Percentiles rank a stretch among this genome's conserved stretches.
Conservation (phyloP, 37 sponge, comb jelly and placozoan genomes). For the Theonella swinhoei region DNA sequence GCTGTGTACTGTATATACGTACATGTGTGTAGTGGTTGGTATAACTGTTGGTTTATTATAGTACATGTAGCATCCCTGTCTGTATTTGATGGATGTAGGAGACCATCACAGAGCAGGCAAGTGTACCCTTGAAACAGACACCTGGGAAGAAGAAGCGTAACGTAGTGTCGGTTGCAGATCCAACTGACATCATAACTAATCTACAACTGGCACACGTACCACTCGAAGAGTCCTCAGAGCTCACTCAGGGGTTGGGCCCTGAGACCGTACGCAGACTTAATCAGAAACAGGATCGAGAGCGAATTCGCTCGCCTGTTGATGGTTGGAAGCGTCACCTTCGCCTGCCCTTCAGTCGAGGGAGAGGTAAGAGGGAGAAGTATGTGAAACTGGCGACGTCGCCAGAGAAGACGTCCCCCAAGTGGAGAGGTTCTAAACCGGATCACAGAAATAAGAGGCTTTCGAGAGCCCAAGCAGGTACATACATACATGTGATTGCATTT, state of each 20-base stretch:
- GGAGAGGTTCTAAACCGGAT: background rate
- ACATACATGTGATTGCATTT: background rate
- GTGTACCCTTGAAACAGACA: background rate
- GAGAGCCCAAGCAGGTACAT: background rate
- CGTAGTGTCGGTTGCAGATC: slow-evolving; percentile 30
- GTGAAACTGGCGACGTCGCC: background rate
- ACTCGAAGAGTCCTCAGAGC: slow-evolving; percentile 34
- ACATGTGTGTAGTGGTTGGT: background rate
- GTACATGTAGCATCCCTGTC: background rate
- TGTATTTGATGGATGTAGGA: no score
- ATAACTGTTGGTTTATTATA: background rate
- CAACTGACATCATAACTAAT: slow-evolving; percentile 1
- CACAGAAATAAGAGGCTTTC: background rate
- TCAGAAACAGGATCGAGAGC: slow-evolving; percentile 2
- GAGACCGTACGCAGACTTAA: slow-evolving; percentile 38
- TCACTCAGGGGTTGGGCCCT: slow-evolving; percentile 35
- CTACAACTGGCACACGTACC: background rate
- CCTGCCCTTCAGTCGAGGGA: slow-evolving; percentile 24
- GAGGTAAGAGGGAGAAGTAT: slow-evolving; percentile 27
- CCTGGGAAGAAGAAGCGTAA: background rate
- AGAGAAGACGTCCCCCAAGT: background rate
- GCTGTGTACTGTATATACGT: no score
- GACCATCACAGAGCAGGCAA: background rate
- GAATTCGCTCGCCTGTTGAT: slow-evolving; percentile 15
- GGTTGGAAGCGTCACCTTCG: slow-evolving; percentile 30